These are phyloP conservation scores for Rallus crepitans DNA, from an alignment of 2,797 vertebrate genomes.

Conservation along the genomic window DNA sequence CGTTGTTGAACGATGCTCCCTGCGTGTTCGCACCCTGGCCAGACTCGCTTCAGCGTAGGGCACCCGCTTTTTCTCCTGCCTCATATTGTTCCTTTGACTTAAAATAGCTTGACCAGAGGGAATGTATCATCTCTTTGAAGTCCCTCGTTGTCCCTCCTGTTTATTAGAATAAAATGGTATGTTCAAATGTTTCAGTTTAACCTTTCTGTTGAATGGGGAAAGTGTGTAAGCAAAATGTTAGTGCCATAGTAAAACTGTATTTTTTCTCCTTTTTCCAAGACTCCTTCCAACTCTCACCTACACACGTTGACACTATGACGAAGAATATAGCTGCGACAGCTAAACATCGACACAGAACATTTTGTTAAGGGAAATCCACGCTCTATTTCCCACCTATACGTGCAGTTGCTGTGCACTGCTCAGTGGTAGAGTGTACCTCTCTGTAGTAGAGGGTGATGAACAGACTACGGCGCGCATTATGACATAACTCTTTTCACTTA, in stretches of 20 bases:
- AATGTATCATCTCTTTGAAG: slow-evolving; percentile 42
- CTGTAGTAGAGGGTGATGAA: slow-evolving; percentile 58
- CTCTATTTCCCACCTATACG: slow-evolving; percentile 16
- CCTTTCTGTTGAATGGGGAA: slow-evolving; percentile 48
- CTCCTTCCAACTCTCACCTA: slow-evolving; percentile 54
- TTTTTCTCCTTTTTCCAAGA: slow-evolving; percentile 60
- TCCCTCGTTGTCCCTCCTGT: slow-evolving; percentile 62
- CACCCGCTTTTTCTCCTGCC: slow-evolving; percentile 64
- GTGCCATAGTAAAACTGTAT: slow-evolving; percentile 66
- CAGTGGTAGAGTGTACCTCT: slow-evolving; percentile 58
- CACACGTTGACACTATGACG: slow-evolving; percentile 47
- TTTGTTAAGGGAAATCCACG: neutral
- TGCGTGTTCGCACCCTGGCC: slow-evolving; percentile 41
- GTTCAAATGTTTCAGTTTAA: slow-evolving; percentile 44
- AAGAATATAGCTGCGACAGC: slow-evolving; percentile 11
- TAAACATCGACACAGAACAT: neutral
- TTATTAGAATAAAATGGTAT: slow-evolving; percentile 43
- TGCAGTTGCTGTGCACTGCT: slow-evolving; percentile 71
- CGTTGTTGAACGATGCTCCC: slow-evolving; percentile 49
- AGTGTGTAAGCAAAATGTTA: slow-evolving; percentile 64
- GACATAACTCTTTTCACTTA: slow-evolving; percentile 70
- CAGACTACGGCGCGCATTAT: slow-evolving; percentile 8
- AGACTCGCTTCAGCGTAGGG: slow-evolving; percentile 64
- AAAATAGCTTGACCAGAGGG: slow-evolving; percentile 70
- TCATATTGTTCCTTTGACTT: slow-evolving; percentile 66